These are phyloP conservation scores for Harpagus bidentatus DNA, from an alignment of 2,113 vertebrate species.

Conservation along the genomic window DNA sequence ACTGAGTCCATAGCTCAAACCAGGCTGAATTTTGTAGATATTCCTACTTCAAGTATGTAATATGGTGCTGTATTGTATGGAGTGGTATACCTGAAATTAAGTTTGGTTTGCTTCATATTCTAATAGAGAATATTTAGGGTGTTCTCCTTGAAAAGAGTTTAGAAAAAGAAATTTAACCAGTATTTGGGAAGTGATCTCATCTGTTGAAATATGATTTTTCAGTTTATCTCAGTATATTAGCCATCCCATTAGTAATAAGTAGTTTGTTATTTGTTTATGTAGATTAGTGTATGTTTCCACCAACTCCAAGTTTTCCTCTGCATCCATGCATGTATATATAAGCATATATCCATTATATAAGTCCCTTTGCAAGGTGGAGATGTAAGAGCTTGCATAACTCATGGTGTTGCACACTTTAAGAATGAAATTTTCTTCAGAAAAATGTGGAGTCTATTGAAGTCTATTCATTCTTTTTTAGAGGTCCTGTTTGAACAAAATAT, in stretches of 20 bases:
- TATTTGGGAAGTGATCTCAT: not conserved
- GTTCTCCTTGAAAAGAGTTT: not conserved
- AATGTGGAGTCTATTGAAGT: not conserved
- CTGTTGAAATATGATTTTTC: not conserved
- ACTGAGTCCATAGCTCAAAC: not conserved
- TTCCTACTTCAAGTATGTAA: not conserved
- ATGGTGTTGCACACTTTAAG: not conserved
- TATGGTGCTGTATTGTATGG: not conserved
- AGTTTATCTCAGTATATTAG: not conserved
- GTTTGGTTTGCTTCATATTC: not conserved
- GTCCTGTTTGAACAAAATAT: not conserved
- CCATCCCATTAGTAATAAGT: not conserved
- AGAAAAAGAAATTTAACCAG: not conserved
- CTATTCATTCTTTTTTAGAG: not conserved
- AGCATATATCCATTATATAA: not conserved
- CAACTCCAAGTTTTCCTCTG: not conserved
- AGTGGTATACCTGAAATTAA: not conserved
- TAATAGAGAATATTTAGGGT: not conserved
- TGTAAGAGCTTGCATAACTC: not conserved
- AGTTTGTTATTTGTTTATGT: not conserved
- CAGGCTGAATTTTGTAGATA: not conserved
- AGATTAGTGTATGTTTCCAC: not conserved
- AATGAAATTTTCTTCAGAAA: not conserved
- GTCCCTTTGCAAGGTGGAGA: not conserved
- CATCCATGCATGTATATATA: not conserved